Evolutionary conservation across 2,113 vertebrate species (phyloP).

Genomic region (Perognathus longimembris): DNA sequence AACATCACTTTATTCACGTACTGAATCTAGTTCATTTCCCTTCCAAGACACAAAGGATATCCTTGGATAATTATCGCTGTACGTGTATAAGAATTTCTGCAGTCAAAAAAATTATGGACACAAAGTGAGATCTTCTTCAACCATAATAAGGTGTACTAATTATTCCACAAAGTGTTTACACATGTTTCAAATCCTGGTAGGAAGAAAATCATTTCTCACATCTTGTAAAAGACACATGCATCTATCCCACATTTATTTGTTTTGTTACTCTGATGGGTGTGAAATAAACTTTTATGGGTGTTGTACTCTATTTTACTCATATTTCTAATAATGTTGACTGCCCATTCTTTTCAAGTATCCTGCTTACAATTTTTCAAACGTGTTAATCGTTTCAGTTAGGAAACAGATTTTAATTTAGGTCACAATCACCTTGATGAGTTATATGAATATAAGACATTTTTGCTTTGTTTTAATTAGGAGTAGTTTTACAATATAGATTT

Average conservation of each 20-base stretch:
- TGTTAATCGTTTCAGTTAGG: not conserved
- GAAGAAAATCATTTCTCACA: no score
- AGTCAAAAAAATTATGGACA: not conserved
- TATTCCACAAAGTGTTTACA: not conserved
- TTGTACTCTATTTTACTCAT: not conserved
- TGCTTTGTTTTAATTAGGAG: not conserved
- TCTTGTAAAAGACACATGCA: not conserved
- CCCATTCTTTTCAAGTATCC: not conserved
- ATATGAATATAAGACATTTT: not conserved
- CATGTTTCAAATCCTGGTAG: not conserved
- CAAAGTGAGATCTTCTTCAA: not conserved
- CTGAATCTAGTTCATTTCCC: not conserved
- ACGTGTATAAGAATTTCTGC: not conserved
- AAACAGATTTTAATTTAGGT: not conserved
- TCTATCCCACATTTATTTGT: not conserved
- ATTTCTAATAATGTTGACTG: not conserved
- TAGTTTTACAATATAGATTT: not conserved
- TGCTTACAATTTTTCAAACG: not conserved
- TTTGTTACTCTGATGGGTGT: not conserved
- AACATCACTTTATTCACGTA: not conserved
- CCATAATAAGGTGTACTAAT: slow-evolving; percentile 5
- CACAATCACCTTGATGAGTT: not conserved
- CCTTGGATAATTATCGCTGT: not conserved
- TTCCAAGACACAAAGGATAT: not conserved
- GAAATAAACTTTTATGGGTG: not conserved